Base-by-base conservation (phyloP, 35 echinoderm and acorn worm genomes). In the Ophiothrix spiculata region DNA sequence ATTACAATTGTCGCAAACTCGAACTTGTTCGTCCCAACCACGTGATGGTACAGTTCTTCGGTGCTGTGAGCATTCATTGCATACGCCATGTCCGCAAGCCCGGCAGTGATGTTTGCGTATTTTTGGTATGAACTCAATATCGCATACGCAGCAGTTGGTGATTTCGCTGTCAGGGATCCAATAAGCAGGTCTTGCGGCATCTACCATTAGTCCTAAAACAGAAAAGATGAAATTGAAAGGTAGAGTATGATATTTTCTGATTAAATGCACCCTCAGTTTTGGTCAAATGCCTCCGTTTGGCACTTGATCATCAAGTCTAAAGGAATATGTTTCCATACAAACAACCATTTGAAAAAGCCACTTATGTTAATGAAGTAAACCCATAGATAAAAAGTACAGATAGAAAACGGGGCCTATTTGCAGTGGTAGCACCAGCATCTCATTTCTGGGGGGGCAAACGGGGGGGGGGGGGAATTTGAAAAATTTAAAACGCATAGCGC, bases 161-260 rank as follows among this genome's bases (percentile, higher is more conserved):
- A 98, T 98, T 33, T 98, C 95, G 13, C 90, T 87, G 39, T 98
- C 90, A 45, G 95, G 95, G 17, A 94, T 83, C 95, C 95, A 98
- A 81, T 98, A 98, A 19, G 92, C 95, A 38, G 95, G 95, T 63
- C 95, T 88, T 17, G 95, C 91, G 17, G 89, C 95, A 88, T 94
- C 92, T 17, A 98, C 81, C 77, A 98, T 84, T 39, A 91, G 89
- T 33, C 89, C 95, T 98, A 40, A 31, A 39, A 60, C n/a, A n/a
- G n/a, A 49, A 75, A 79, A 28, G 78, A n/a, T n/a, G 78, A 16
- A 80, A 39, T 1, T 16, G 17, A 21, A 38, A 78, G 34, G 36
- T 49, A 19, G 42, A 19, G 19, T 49, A 49, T 49, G 42, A 10
- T 49, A 19, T 49, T 49, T 49, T 49, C 6, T 10, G 42, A n/a